phyloP scores from a whole-genome alignment of 2,888 invertebrate genomes.

The Noctua janthina region DNA sequence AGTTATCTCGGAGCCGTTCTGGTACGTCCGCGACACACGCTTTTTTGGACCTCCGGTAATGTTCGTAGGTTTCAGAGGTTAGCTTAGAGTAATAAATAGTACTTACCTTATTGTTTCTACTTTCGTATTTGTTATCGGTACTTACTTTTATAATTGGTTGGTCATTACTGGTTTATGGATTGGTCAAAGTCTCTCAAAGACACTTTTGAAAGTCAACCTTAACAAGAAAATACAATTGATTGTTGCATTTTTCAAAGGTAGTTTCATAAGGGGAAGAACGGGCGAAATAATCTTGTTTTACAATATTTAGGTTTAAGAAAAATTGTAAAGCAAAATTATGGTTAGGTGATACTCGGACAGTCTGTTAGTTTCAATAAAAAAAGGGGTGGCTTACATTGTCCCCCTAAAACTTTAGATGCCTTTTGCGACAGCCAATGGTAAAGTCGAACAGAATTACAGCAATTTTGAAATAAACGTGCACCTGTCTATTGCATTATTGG shows the following conservation, averaged over 20 bases:
- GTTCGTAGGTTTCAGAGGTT: conserved; percentile 41
- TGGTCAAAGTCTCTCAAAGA: not conserved
- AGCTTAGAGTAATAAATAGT: conserved; percentile 33
- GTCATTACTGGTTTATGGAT: not conserved
- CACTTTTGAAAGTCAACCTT: not conserved
- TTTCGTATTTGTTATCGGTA: not conserved
- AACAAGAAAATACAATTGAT: not conserved
- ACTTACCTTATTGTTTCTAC: not conserved
- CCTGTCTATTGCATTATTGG: not conserved
- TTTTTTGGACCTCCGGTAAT: conserved; percentile 59
- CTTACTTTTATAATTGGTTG: not conserved
- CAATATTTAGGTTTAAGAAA: not conserved
- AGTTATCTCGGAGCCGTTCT: conserved; percentile 82
- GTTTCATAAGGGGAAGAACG: not conserved
- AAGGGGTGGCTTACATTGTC: not conserved
- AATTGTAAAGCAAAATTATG: not conserved
- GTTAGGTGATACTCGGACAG: not conserved
- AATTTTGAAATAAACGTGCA: not conserved
- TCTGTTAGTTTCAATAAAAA: not conserved
- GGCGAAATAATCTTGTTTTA: not conserved
- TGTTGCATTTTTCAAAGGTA: not conserved
- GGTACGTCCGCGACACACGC: conserved; percentile 69
- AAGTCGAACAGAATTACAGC: not conserved
- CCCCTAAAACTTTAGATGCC: not conserved
- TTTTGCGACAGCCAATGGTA: not conserved